Percentiles rank a stretch among this genome's conserved stretches.
phyloP scores from a whole-genome alignment of 1,140 invertebrate species.

The Lanistes nyassanus region DNA sequence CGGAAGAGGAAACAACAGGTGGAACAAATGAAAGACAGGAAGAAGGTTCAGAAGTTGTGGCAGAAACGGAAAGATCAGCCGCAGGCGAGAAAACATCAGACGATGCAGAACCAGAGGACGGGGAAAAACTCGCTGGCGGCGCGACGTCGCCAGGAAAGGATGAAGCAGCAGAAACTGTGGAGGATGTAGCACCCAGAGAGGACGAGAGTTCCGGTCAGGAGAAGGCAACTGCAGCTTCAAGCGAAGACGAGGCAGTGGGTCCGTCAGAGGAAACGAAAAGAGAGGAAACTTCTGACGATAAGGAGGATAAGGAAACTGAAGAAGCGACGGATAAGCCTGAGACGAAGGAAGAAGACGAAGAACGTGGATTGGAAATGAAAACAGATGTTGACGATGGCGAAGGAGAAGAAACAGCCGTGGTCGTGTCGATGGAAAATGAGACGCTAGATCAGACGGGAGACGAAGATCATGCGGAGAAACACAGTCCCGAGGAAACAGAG shows the following conservation, averaged over 20 bases:
- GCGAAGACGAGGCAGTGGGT: too few species aligned
- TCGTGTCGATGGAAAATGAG: background rate
- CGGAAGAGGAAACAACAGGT: conserved; percentile 8
- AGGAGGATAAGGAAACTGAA: background rate
- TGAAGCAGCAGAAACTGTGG: background rate
- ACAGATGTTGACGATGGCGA: background rate
- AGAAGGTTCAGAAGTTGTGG: background rate
- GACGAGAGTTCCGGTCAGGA: background rate
- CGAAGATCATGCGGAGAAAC: background rate
- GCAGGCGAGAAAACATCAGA: background rate
- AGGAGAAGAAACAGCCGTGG: background rate
- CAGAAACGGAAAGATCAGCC: background rate
- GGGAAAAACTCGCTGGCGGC: too few species aligned
- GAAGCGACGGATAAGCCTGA: background rate
- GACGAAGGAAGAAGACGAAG: background rate
- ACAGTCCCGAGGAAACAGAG: background rate
- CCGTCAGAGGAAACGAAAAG: background rate
- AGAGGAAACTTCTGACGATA: background rate
- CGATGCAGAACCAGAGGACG: background rate
- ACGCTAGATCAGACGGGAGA: background rate
- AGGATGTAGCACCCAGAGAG: background rate
- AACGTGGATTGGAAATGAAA: background rate
- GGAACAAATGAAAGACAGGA: background rate
- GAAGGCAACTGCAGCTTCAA: too few species aligned
- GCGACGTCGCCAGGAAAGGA: background rate